Evolutionary conservation across 2,113 vertebrate genomes (phyloP), one percentile per base, ranked within the genome.

Genomic region (Colinus virginianus): DNA sequence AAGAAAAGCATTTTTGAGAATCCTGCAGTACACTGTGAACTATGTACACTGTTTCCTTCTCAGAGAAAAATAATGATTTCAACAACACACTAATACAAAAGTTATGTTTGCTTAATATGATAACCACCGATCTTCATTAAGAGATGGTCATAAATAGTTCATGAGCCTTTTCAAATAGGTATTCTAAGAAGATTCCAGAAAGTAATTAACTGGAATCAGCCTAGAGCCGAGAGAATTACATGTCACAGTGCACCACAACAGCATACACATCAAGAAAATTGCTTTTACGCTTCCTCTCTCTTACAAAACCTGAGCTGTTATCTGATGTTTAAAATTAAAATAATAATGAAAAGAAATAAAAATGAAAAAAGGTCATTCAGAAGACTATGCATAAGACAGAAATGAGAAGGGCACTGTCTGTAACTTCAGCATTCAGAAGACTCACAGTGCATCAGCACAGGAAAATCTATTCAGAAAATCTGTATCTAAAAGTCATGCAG

Each of bases 401-500:
- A 91, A 78, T 16, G 6, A 72, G n/a, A 69, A 78, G 38, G 25
- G 6, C 3, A 34, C 2, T 8, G 32, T 14, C 43, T 34, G 56
- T 40, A 87, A 46, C 30, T 0, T 34, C 13, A 84, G 1, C 4
- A 28, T 48, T 78, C 4, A 19, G 36, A 79, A 51, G 25, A 80
- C 12, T 15, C 2, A 0, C 13, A 30, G 8, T 25, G 14, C 28
- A 13, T 38, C 14, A 63, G 42, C 30, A 78, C 6, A 51, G 40
- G 16, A 51, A 78, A 77, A 87, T 72, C 28, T 51, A 34, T 28
- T 7, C 19, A 69, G 36, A 58, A 70, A 1, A 51, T 30, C 22
- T 0, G 0, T 11, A 3, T 45, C 20, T 25, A 40, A 11, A 74
- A 63, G 22, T 58, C 42, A 49, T 3, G 2, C 5, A 51, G 26